Evolutionary conservation across 37 sponge, comb jelly and placozoan species (phyloP).

Genomic region (Corticium candelabrum): DNA sequence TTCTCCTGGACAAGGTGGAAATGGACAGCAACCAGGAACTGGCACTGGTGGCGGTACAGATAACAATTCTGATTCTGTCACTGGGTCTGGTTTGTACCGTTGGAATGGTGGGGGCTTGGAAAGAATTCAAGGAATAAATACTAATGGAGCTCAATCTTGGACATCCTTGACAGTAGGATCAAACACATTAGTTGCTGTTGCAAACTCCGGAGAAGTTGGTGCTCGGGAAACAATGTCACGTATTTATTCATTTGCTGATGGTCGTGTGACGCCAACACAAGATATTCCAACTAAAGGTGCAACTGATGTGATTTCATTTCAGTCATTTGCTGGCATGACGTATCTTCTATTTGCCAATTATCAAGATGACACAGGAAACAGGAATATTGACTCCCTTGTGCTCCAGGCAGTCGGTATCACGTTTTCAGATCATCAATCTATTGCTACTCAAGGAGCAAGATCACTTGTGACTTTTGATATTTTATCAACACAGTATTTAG

Average conservation of each 20-base stretch:
- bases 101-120: neutral
- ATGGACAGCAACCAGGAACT: too few species aligned
- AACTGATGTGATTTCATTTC: neutral
- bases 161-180: neutral
- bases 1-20: too few species aligned
- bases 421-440: neutral
- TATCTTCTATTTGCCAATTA: neutral
- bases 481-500: neutral
- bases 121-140: constrained; percentile 9
- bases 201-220: constrained; percentile 27
- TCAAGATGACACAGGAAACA: neutral
- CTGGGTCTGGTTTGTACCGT: neutral
- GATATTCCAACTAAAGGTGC: neutral
- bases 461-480: neutral
- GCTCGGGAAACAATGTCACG: constrained; percentile 13
- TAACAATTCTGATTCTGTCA: too few species aligned
- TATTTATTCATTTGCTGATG: constrained; percentile 21
- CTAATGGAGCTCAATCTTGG: constrained; percentile 19
- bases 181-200: constrained; percentile 23
- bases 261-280: neutral
- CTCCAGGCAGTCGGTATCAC: neutral
- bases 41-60: too few species aligned
- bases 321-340: neutral
- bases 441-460: neutral
- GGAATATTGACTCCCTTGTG: neutral